Conservation (phyloP, 2,113 vertebrate species). For the Apodemus speciosus region DNA sequence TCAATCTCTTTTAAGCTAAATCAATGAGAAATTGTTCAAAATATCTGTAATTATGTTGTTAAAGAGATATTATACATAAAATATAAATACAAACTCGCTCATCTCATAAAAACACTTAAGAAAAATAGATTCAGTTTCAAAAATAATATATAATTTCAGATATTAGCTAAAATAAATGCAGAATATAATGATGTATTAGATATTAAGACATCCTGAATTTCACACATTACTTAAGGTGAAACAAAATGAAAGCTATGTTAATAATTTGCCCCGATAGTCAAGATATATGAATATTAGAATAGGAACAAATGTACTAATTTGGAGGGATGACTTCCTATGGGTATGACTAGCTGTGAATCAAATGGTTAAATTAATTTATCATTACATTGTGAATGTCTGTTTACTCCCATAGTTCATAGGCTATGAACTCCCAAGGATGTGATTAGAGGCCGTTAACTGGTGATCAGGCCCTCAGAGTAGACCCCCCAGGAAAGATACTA, state of each 20-base stretch:
- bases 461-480: background rate
- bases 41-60: background rate
- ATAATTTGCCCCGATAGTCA: background rate
- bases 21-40: background rate
- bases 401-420: accelerated
- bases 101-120: background rate
- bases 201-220: background rate
- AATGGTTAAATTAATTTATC: background rate
- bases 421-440: background rate
- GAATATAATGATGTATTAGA: background rate
- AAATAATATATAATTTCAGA: background rate
- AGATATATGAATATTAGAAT: background rate
- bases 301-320: background rate
- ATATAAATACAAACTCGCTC: background rate
- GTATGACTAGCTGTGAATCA: background rate
- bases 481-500: background rate
- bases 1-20: too few relatives aligned
- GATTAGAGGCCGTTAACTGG: accelerated
- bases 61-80: background rate
- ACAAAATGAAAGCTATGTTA: background rate
- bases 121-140: background rate
- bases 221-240: background rate
- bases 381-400: background rate
- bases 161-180: background rate
- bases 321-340: background rate